Evolutionary conservation across 30 jellyfish, hydroid and myxozoan genomes (phyloP).

Genomic region (Nemopilema nomurai): DNA sequence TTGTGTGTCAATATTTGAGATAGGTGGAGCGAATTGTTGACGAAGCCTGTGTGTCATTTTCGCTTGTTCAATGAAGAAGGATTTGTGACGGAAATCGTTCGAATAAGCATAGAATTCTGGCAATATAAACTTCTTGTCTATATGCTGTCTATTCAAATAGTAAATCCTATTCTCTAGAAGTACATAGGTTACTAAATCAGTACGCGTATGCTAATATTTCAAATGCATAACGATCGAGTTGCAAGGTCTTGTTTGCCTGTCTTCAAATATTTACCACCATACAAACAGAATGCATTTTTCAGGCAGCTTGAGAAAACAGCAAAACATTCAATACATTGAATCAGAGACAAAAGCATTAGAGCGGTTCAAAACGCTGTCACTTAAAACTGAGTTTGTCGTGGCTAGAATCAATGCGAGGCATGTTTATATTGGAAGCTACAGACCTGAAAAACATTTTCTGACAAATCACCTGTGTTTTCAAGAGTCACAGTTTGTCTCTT

Average conservation of each 20-base stretch:
- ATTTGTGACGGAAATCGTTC: background rate
- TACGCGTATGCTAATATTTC: background rate
- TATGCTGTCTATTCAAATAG: background rate
- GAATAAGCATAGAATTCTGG: background rate
- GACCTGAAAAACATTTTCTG: no score
- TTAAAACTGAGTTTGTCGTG: no score
- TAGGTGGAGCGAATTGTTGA: background rate
- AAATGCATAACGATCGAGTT: background rate
- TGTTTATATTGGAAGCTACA: no score
- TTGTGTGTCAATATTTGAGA: background rate
- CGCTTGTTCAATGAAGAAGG: background rate
- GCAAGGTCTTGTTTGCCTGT: background rate
- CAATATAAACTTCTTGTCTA: background rate
- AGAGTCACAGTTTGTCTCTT: no score
- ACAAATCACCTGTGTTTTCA: no score
- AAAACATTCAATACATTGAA: no score
- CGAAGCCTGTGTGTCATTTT: background rate
- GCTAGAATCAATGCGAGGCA: no score
- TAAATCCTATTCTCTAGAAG: background rate
- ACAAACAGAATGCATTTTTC: background rate
- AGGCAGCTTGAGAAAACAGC: background rate
- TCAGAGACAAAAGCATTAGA: no score
- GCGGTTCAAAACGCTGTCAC: no score
- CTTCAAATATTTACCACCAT: background rate
- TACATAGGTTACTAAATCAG: background rate